These are phyloP conservation scores for Anoplolepis gracilipes DNA, from an alignment of 1,140 invertebrate genomes.

Conservation along the genomic window DNA sequence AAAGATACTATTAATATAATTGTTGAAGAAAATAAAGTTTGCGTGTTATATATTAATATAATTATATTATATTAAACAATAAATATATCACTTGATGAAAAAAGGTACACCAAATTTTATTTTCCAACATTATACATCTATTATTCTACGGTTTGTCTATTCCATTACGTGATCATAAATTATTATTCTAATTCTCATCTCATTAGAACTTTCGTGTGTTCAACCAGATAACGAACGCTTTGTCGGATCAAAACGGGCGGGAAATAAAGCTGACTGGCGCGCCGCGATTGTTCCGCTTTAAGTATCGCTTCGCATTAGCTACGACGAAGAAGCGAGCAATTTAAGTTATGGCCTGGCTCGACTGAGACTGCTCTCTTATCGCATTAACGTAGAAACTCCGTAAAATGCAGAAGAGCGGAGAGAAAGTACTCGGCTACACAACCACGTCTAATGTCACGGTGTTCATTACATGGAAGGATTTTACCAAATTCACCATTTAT, in stretches of 20 bases:
- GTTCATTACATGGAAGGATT: constrained; percentile 70
- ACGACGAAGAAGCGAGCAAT: constrained; percentile 69
- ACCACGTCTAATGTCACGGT: constrained; percentile 63
- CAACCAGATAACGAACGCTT: constrained; percentile 54
- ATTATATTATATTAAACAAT: not conserved
- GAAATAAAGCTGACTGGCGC: constrained; percentile 55
- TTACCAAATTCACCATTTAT: constrained; percentile 69
- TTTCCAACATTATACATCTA: not conserved
- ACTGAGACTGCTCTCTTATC: constrained; percentile 72
- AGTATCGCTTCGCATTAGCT: constrained; percentile 68
- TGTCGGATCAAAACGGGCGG: constrained; percentile 52
- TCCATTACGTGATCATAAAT: constrained; percentile 40
- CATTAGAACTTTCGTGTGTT: constrained; percentile 29
- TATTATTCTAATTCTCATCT: constrained; percentile 57
- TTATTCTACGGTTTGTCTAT: not conserved
- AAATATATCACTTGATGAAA: constrained; percentile 11
- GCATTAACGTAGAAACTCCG: constrained; percentile 70
- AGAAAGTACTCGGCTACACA: constrained; percentile 51
- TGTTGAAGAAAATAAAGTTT: not conserved
- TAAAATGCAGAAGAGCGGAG: constrained; percentile 67
- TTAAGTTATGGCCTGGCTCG: constrained; percentile 70
- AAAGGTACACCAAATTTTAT: too few species aligned
- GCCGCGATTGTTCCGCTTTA: constrained; percentile 67
- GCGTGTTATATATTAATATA: not conserved
- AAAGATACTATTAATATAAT: not conserved